phyloP scores from a whole-genome alignment of 2,888 invertebrate species.

The Listrodromus nycthemerus region DNA sequence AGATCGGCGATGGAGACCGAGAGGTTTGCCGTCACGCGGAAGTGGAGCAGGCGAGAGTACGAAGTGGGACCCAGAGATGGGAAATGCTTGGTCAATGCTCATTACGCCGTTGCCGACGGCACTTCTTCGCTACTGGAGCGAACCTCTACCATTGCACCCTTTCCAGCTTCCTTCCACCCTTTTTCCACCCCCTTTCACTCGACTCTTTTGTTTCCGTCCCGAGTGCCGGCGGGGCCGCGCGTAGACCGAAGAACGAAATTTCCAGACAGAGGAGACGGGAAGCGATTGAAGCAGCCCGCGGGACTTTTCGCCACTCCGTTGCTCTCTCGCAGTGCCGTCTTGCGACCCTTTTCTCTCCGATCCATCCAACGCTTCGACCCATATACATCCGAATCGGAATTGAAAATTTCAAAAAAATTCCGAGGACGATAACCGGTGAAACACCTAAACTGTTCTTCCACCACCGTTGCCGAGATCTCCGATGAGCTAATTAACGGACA shows the following conservation, averaged over 20 bases:
- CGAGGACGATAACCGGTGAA: not conserved
- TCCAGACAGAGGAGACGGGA: conserved; percentile 43
- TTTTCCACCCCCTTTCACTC: conserved; percentile 17
- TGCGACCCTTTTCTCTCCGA: conserved; percentile 41
- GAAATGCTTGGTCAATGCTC: conserved; percentile 65
- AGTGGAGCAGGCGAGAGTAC: conserved; percentile 20
- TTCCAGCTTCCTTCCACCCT: not conserved
- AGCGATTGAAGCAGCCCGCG: conserved; percentile 48
- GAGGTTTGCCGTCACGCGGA: conserved; percentile 6
- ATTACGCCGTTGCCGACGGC: conserved; percentile 64
- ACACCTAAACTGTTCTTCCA: not conserved
- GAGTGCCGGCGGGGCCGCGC: conserved; percentile 46
- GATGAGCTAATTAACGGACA: conserved; percentile 54
- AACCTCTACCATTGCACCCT: conserved; percentile 40
- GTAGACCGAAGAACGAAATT: conserved; percentile 54
- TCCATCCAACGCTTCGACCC: not conserved
- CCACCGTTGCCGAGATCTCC: not conserved
- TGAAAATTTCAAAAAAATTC: conserved; percentile 17
- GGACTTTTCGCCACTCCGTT: conserved; percentile 44
- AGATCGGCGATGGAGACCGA: conserved; percentile 33
- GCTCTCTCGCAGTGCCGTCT: conserved; percentile 5
- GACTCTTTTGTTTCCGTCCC: conserved; percentile 61
- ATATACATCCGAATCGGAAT: conserved; percentile 9
- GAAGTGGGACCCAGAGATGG: conserved; percentile 22
- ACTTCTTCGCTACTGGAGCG: conserved; percentile 55